Evolutionary conservation across 2,888 invertebrate species (phyloP), one percentile per base, ranked within the genome.

Genomic region (Petrolisthes manimaculis): DNA sequence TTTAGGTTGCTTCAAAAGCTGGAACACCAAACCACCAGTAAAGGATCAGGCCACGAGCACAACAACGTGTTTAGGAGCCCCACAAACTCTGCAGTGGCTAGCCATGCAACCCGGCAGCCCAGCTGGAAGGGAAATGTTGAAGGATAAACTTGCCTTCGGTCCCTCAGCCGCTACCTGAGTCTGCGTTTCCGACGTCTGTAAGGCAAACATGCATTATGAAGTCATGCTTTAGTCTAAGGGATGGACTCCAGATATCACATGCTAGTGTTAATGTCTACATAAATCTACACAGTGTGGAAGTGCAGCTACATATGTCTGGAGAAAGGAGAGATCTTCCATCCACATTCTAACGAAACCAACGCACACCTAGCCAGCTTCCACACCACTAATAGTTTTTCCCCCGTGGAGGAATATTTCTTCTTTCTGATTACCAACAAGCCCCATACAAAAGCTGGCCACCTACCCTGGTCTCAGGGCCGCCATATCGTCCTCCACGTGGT

Each of bases 141-240:
- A 88, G 88, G 88, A 89, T 89, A 81, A 89, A 89, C 89, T 89
- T 89, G 89, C 89, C 89, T 89, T 89, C 85, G 85, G 89, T 84
- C 85, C 89, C 85, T 89, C 89, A 89, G 85, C 89, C 55, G 85
- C 89, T 89, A 86, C 85, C 89, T 89, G 89, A 78, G 89, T 89
- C 89, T 89, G 89, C 85, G 89, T 89, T 86, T 89, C 89, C 89
- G 89, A 85, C n/a, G 89, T 89, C 89, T 89, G 89, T 86, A 89
- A 89, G 89, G 89, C 89, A 89, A 89, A 89, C 89, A 89, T 89
- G 89, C 89, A 89, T 81, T 82, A 89, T 89, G 89, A 89, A 81
- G 89, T 83, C 89, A 89, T 89, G 89, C 89, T 85, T 86, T 89
- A 89, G 89, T 89, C 89, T 89, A 89, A 61, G 88, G 89, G 82